phyloP scores from a whole-genome alignment of 2,797 vertebrate species.

The Lagodon rhomboides region DNA sequence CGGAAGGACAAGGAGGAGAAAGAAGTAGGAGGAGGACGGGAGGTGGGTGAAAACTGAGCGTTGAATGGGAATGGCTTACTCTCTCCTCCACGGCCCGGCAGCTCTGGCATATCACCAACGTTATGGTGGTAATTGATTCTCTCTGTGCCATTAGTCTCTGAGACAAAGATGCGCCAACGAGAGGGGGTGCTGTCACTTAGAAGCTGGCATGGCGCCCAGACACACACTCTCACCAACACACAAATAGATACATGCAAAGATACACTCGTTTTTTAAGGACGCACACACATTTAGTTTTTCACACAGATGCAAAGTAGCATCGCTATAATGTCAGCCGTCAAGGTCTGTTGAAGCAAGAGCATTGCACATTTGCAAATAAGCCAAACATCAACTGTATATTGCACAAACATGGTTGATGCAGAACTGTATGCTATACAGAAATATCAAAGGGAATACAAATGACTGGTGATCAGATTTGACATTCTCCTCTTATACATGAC shows the following conservation, averaged over 20 bases:
- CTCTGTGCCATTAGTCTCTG: slow-evolving; percentile 85
- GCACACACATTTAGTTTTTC: slow-evolving; percentile 45
- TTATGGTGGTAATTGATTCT: slow-evolving; percentile 86
- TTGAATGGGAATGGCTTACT: slow-evolving; percentile 69
- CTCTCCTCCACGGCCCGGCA: slow-evolving; percentile 57
- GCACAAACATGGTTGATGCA: slow-evolving; percentile 47
- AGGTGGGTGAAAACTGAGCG: slow-evolving; percentile 39
- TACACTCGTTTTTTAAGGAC: slow-evolving; percentile 47
- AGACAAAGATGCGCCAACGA: slow-evolving; percentile 85
- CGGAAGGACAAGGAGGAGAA: slow-evolving; percentile 38
- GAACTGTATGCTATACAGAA: not conserved
- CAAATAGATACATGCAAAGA: slow-evolving; percentile 66
- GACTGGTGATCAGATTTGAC: slow-evolving; percentile 58
- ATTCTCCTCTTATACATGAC: slow-evolving; percentile 54
- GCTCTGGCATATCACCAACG: slow-evolving; percentile 81
- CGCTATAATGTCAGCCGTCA: slow-evolving; percentile 70
- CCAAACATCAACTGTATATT: slow-evolving; percentile 47
- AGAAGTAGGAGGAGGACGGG: slow-evolving; percentile 14
- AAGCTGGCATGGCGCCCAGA: slow-evolving; percentile 78
- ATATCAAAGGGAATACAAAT: slow-evolving; percentile 74
- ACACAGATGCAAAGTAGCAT: slow-evolving; percentile 53
- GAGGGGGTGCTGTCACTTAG: slow-evolving; percentile 85
- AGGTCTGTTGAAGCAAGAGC: slow-evolving; percentile 62
- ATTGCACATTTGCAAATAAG: slow-evolving; percentile 69
- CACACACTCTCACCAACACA: slow-evolving; percentile 61